These are phyloP conservation scores for Drosophila rubida DNA, from an alignment of 2,888 invertebrate genomes.

Conservation along the genomic window DNA sequence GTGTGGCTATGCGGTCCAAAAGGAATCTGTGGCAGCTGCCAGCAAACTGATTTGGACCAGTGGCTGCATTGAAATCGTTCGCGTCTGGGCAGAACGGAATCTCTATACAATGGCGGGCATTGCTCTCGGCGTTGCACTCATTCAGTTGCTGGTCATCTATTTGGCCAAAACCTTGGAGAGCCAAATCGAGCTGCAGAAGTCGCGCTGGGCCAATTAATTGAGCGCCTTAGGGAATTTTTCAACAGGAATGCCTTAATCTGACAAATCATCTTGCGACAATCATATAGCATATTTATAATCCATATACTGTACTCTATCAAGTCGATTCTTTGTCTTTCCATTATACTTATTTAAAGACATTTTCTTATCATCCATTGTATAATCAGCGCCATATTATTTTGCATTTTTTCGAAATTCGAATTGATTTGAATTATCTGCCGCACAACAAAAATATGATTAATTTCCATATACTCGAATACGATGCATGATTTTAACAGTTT, in stretches of 20 bases:
- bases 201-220: conserved; percentile 86
- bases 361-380: background rate
- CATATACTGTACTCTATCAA: background rate
- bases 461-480: background rate
- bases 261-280: background rate
- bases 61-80: conserved; percentile 95
- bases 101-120: conserved; percentile 94
- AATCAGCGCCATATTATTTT: background rate
- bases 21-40: conserved; percentile 93
- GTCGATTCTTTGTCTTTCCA: background rate
- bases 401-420: background rate
- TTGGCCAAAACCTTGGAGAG: conserved; percentile 95
- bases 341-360: background rate
- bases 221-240: background rate
- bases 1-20: conserved; percentile 96
- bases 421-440: background rate
- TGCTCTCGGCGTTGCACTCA: conserved; percentile 92
- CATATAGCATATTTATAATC: background rate
- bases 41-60: conserved; percentile 96
- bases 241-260: background rate
- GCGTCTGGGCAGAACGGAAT: conserved; percentile 95
- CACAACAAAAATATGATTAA: background rate
- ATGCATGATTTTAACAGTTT: no score
- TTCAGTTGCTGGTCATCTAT: conserved; percentile 95
- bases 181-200: conserved; percentile 95